phyloP scores from a whole-genome alignment of 2,888 invertebrate species.

The Imbricaverruca yamaguchii region DNA sequence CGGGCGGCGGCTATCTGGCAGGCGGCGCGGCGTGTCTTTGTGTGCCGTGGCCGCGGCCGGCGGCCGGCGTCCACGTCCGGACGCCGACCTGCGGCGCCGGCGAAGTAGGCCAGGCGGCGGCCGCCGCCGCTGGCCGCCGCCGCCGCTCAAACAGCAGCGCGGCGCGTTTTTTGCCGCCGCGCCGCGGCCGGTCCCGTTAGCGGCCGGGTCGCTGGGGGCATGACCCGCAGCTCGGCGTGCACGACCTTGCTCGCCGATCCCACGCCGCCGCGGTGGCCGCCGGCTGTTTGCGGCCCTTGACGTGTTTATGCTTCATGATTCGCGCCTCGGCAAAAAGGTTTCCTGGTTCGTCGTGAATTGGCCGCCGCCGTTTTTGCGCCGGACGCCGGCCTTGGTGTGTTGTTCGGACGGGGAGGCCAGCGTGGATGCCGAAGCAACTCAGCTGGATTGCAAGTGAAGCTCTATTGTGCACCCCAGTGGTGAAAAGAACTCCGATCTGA shows the following conservation, averaged over 20 bases:
- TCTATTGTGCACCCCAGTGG: too few species aligned
- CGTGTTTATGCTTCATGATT: slow-evolving; percentile 19
- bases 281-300: neutral
- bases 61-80: too few species aligned
- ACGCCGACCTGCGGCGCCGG: neutral
- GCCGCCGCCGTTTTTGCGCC: neutral
- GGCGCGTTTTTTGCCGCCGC: neutral
- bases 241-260: neutral
- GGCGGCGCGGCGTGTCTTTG: too few species aligned
- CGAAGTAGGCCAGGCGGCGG: neutral
- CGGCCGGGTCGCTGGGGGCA: too few species aligned
- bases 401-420: too few species aligned
- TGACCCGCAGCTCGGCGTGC: neutral
- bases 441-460: too few species aligned
- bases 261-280: neutral
- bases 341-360: slow-evolving; percentile 17
- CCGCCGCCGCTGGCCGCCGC: too few species aligned
- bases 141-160: too few species aligned
- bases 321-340: neutral
- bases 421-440: too few species aligned
- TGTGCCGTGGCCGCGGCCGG: too few species aligned
- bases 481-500: too few species aligned
- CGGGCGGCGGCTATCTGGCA: too few species aligned
- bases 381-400: neutral
- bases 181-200: slow-evolving; percentile 1